A percentile compares a stretch with the other conserved stretches of the same genome.
Conservation (phyloP, 2,888 invertebrate species). For the Nephrotoma flavescens region DNA sequence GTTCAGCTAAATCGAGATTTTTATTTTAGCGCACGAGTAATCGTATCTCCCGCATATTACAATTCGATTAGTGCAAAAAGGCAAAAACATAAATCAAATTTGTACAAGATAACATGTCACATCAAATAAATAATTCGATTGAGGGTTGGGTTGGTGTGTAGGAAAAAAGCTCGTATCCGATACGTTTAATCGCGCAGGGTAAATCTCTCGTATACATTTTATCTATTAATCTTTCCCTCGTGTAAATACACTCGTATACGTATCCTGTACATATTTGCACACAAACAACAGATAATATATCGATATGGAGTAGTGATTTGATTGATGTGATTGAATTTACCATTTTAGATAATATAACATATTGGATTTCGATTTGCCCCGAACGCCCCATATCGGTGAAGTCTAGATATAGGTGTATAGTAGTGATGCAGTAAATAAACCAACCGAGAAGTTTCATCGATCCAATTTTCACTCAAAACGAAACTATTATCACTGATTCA, state of each 20-base stretch:
- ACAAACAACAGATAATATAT: neutral
- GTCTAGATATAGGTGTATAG: neutral
- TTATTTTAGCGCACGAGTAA: too few species aligned
- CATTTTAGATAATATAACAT: neutral
- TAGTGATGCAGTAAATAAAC: neutral
- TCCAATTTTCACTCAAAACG: neutral
- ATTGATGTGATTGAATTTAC: neutral
- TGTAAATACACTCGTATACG: neutral
- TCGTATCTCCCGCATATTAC: neutral
- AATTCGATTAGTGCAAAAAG: neutral
- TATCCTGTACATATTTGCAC: too few species aligned
- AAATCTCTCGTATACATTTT: neutral
- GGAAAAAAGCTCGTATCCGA: neutral
- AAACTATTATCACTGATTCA: neutral
- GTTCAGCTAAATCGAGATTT: too few species aligned
- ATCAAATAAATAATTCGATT: neutral
- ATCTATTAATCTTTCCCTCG: neutral
- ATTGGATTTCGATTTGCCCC: neutral
- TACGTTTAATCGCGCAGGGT: neutral
- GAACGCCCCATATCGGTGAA: neutral
- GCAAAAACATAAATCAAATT: neutral
- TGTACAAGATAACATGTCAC: neutral
- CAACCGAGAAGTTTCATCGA: neutral
- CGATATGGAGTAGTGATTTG: neutral
- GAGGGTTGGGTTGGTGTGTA: neutral